Evolutionary conservation across 2,797 vertebrate genomes (phyloP).

Genomic region (Saxicola maurus): DNA sequence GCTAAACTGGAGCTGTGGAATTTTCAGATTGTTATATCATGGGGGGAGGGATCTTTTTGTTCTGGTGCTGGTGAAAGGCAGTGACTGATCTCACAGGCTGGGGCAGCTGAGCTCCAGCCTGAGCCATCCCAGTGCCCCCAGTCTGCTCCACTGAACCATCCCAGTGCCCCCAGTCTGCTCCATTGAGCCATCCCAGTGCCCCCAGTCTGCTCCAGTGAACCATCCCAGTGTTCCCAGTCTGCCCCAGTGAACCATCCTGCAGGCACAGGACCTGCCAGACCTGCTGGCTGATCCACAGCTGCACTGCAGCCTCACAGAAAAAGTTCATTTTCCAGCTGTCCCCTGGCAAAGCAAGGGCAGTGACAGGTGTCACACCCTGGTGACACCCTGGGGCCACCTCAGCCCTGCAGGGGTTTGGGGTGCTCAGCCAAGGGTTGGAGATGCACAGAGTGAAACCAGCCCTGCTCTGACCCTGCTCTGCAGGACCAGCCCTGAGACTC

Average conservation of each 20-base stretch:
- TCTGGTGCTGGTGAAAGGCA: neutral
- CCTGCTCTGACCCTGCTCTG: neutral
- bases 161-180: too few relatives aligned
- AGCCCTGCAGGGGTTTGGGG: neutral
- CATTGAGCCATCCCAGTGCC: too few relatives aligned
- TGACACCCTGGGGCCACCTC: neutral
- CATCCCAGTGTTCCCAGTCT: neutral
- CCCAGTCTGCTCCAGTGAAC: neutral
- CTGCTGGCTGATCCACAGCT: neutral
- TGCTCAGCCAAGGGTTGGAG: neutral
- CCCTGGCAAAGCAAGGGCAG: neutral
- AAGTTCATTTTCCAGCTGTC: neutral
- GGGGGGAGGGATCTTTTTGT: neutral
- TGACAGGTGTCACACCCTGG: neutral
- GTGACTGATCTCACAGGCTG: neutral
- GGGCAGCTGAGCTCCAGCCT: neutral
- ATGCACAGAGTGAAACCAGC: neutral
- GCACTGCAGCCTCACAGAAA: neutral
- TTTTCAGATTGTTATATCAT: conserved; percentile 6
- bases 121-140: neutral
- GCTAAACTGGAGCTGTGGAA: neutral
- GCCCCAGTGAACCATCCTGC: neutral
- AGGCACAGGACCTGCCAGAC: neutral
- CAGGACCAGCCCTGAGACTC: neutral
- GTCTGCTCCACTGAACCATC: too few relatives aligned